Conservation (phyloP, 2,113 vertebrate genomes). For the Romanogobio albipinnatus region DNA sequence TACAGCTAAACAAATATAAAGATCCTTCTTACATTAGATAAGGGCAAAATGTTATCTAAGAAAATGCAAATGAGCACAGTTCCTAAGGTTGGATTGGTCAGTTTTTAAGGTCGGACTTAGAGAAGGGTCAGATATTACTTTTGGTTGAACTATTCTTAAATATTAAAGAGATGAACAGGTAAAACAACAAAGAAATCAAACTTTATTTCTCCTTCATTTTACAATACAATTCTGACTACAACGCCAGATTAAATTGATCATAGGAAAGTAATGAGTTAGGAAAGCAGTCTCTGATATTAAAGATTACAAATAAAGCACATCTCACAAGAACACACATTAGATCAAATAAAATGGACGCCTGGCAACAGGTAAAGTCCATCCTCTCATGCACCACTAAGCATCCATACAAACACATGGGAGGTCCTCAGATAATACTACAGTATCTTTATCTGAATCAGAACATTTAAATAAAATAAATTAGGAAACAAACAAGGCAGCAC, state of each 20-base stretch:
- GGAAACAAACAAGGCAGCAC: constrained; percentile 25
- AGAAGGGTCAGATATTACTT: neutral
- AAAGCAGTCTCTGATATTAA: constrained; percentile 56
- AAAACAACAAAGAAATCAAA: neutral
- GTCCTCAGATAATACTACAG: constrained; percentile 14
- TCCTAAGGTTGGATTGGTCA: neutral
- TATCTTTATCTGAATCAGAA: constrained; percentile 23
- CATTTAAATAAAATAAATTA: constrained; percentile 56
- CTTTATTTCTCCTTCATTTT: constrained; percentile 67
- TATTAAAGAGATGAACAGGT: neutral
- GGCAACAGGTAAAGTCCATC: constrained; percentile 3
- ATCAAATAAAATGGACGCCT: constrained; percentile 47
- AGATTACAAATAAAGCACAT: constrained; percentile 61
- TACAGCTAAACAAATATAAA: neutral
- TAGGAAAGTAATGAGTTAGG: constrained; percentile 59
- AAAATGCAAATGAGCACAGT: neutral
- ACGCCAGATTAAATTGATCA: constrained; percentile 73
- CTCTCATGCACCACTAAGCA: constrained; percentile 16
- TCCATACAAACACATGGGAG: constrained; percentile 24
- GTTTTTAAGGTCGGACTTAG: neutral
- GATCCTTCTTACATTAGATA: neutral
- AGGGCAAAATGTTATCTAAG: neutral
- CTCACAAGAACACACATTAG: constrained; percentile 63
- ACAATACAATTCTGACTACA: constrained; percentile 80
- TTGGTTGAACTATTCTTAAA: neutral